Conservation (phyloP, 2,113 vertebrate species). For the Lamprologus lemairii region DNA sequence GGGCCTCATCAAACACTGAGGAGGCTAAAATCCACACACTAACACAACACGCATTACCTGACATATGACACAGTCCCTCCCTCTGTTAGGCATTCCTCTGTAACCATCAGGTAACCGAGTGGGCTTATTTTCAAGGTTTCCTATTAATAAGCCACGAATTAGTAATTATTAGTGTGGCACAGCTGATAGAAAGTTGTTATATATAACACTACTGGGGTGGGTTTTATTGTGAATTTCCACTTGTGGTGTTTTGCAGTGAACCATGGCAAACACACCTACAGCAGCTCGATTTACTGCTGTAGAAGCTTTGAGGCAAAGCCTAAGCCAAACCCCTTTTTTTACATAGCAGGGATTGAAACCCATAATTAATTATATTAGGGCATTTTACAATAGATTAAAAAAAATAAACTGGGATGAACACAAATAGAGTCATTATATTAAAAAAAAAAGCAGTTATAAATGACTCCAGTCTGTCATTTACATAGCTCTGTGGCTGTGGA, state of each 20-base stretch:
- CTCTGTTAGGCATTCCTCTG: background rate
- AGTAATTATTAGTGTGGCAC: background rate
- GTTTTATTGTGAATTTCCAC: background rate
- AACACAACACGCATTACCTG: background rate
- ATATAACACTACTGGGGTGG: fast-evolving
- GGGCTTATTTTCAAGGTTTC: background rate
- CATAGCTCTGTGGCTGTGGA: background rate
- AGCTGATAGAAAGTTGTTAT: background rate
- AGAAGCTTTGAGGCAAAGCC: background rate
- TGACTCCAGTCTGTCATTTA: background rate
- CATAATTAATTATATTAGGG: background rate
- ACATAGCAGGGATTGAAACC: background rate
- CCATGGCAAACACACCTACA: background rate
- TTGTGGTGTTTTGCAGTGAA: background rate
- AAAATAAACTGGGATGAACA: background rate
- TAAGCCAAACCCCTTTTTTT: background rate
- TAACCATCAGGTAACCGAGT: background rate
- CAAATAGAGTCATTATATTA: background rate
- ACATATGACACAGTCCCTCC: background rate
- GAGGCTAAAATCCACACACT: background rate
- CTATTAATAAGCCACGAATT: background rate
- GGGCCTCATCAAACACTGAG: slow-evolving; percentile 51
- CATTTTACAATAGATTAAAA: background rate
- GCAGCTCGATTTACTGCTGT: background rate
- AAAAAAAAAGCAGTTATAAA: background rate